Evolutionary conservation across 92 coral and sea anemone genomes (phyloP).

Genomic region (Actinostola sp.): DNA sequence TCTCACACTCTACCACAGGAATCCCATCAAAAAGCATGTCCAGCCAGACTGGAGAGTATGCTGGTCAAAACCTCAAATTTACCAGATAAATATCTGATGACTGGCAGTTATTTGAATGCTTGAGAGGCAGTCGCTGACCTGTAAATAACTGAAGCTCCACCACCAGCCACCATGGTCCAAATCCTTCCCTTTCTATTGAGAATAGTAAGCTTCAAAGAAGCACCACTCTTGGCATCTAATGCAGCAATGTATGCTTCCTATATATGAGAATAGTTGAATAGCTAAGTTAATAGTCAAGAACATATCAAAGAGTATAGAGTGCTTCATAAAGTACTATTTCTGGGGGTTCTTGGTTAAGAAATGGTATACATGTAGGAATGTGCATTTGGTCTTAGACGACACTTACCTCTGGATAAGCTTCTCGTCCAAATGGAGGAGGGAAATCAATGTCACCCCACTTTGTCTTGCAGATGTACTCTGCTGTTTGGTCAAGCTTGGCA

Average conservation of each 20-base stretch:
- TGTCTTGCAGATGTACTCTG: conserved; percentile 91
- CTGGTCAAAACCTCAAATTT: too few species aligned
- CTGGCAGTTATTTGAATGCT: neutral
- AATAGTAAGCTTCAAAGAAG: conserved; percentile 92
- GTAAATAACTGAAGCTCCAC: conserved; percentile 98
- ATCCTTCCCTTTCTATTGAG: conserved; percentile 91
- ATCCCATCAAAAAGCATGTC: too few species aligned
- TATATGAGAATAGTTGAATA: neutral
- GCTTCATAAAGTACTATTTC: too few species aligned
- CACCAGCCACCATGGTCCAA: conserved; percentile 99
- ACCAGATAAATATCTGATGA: too few species aligned
- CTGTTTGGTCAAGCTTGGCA: conserved; percentile 96
- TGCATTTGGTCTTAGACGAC: neutral
- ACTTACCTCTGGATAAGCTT: conserved; percentile 93
- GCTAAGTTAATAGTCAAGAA: neutral
- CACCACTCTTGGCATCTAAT: conserved; percentile 98
- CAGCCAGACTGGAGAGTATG: too few species aligned
- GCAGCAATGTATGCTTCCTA: conserved; percentile 94
- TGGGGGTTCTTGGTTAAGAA: too few species aligned
- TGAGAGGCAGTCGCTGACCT: conserved; percentile 40
- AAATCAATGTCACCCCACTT: conserved; percentile 94
- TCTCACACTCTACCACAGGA: too few species aligned
- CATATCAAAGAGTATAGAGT: too few species aligned
- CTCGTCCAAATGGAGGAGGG: conserved; percentile 99
- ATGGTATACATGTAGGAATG: neutral